Evolutionary conservation across 2,888 invertebrate species (phyloP), one percentile per base, ranked within the genome.

Genomic region (Tenthredo distinguenda): DNA sequence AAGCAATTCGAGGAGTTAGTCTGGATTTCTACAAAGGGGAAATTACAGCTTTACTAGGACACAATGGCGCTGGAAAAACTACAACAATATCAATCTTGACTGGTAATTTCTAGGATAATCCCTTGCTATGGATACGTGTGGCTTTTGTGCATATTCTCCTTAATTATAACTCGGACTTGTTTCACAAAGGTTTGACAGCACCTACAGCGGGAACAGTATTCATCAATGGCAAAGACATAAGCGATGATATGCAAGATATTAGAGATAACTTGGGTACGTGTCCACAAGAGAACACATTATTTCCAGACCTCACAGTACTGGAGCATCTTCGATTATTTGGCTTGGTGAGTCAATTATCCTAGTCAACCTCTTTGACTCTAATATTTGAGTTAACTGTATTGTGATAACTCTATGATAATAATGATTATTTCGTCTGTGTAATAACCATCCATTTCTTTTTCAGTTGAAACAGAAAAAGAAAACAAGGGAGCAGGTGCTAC

Each of bases 11-110:
- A 86, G 92, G 92, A 18, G 89, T 93, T 72, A 91, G 92, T 3
- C 88, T 93, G 10, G 93, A 93, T 86, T 92, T 99, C 95, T 98
- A 97, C 91, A 96, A 97, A 91, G 96, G 97, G 87, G 98, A 99
- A 94, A 98, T 98, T 87, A 98, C 98, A 0, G 98, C 97, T 1
- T 91, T 97, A n/a, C 93, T 98, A 65, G 97, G 97, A 0, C 97
- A 97, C 90, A 98, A 98, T 91, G 98, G 99, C 2, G 98, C 98
- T 79, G 98, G 98, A 12, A 99, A 99, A 94, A 98, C 98, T 0
- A 98, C 99, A 0, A 98, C 98, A 0, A 98, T 99, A 95, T 97
- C 98, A 0, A 98, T 99, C 96, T 94, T 99, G 71, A 98, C 98
- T 65, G 98, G 96, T 96, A 90, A 90, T 77, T 85, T 50, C 40